Evolutionary conservation across 1,140 invertebrate species (phyloP).

Genomic region (Potamilus streckersoni): DNA sequence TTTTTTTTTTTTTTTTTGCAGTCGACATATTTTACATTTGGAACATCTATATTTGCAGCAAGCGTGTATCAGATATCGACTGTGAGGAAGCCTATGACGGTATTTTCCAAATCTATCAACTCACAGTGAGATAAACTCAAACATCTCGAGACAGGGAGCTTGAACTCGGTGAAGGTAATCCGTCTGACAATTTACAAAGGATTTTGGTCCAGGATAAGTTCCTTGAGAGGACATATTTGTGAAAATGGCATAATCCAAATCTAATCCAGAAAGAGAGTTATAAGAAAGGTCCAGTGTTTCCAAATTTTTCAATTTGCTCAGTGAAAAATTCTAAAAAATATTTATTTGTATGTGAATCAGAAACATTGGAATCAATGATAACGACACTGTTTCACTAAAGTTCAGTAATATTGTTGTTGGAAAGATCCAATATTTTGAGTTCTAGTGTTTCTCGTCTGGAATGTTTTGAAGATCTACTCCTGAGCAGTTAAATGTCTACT

Average conservation of each 20-base stretch:
- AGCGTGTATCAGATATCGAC: too few relatives aligned
- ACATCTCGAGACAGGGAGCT: slow-evolving; percentile 5
- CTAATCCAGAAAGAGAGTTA: slow-evolving; percentile 9
- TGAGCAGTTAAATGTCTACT: slow-evolving; percentile 9
- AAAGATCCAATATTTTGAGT: slow-evolving; percentile 17
- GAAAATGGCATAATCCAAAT: slow-evolving; percentile 17
- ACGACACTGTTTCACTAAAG: not conserved
- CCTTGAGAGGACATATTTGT: slow-evolving; percentile 5
- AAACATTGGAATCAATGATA: not conserved
- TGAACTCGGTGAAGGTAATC: slow-evolving; percentile 10
- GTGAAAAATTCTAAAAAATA: slow-evolving; percentile 5
- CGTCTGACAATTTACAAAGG: slow-evolving; percentile 10
- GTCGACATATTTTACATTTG: too few relatives aligned
- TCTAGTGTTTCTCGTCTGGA: not conserved
- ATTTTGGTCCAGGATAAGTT: slow-evolving; percentile 12
- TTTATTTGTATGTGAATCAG: slow-evolving; percentile 18
- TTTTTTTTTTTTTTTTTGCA: too few relatives aligned
- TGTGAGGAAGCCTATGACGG: slow-evolving; percentile 8
- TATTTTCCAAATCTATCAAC: slow-evolving; percentile 5
- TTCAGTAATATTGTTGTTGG: slow-evolving; percentile 16
- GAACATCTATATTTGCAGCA: too few relatives aligned
- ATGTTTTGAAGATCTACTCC: not conserved
- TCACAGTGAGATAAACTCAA: slow-evolving; percentile 22
- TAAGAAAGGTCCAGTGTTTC: slow-evolving; percentile 19
- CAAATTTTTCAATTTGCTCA: slow-evolving; percentile 10